Evolutionary conservation across 2,888 invertebrate species (phyloP), one percentile per base, ranked within the genome.

Genomic region (Chouioia cunea): DNA sequence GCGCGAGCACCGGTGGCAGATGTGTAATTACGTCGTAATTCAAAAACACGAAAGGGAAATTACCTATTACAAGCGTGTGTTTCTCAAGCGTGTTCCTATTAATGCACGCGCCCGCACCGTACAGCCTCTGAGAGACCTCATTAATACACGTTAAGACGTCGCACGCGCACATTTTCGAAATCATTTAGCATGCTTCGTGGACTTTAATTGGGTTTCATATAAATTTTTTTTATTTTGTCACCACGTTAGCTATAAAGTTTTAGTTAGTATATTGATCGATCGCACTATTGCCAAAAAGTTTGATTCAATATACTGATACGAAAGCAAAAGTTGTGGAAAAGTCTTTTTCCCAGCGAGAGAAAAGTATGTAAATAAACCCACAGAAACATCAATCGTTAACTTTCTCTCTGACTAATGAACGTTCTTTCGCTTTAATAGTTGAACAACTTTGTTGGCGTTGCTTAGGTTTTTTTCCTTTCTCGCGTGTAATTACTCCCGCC

Each of bases 1-100:
- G 54, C 18, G 48, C 14, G 59, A 15, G 46, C n/a, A 48, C 57
- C 22, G 46, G 36, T 58, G 75, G 75, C 74, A 77, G 74, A 74
- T 77, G 75, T 79, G 77, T 79, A 81, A 82, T 82, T 81, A 79
- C 75, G 77, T 76, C 74, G 77, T 79, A 79, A 83, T 81, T 81
- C 80, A 80, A 81, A 80, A 76, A 76, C 77, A 78, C 77, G 78
- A 77, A 74, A 78, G 78, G 79, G 78, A 82, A 81, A 82, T 81
- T 78, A 80, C 74, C 81, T 80, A 81, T 82, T 81, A 81, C 78
- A 73, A 73, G 76, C 75, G 73, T 73, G 74, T 74, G 70, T 77
- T 78, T 79, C 78, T 77, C 67, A 56, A 70, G 63, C 59, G 52
- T 60, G 64, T 60, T 48, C 54, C 52, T 44, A 48, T 36, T 70